A percentile compares a stretch with the other conserved stretches of the same genome.
Evolutionary conservation across 2,888 invertebrate genomes (phyloP).

Genomic region (Drepanosiphum platanoidis): DNA sequence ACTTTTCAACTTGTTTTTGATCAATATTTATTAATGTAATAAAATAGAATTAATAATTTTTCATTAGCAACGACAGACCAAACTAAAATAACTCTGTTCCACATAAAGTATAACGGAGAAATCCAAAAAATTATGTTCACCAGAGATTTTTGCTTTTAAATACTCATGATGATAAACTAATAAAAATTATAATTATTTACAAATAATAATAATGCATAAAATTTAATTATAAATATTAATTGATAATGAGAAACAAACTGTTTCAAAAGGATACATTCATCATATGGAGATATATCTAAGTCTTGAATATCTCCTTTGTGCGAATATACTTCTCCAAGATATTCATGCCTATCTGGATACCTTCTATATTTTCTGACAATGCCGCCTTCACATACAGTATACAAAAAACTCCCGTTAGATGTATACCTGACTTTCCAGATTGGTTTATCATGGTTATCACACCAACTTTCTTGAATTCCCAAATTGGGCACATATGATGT

Average conservation of each 20-base stretch:
- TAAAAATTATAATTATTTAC: not conserved
- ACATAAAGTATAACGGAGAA: not conserved
- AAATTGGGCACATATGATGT: conserved; percentile 69
- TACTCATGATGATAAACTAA: not conserved
- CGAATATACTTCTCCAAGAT: conserved; percentile 68
- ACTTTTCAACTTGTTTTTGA: too few species aligned
- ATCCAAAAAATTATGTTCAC: not conserved
- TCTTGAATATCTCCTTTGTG: conserved; percentile 69
- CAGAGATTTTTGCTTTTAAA: not conserved
- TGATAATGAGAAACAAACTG: not conserved
- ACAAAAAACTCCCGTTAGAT: conserved; percentile 68
- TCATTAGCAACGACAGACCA: not conserved
- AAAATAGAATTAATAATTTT: not conserved
- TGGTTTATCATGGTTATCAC: conserved; percentile 67
- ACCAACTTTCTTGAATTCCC: conserved; percentile 68
- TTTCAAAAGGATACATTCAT: conserved; percentile 70
- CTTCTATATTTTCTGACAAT: conserved; percentile 68
- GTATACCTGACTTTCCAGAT: conserved; percentile 69
- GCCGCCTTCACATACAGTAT: conserved; percentile 68
- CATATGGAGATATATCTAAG: conserved; percentile 69
- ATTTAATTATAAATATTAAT: not conserved
- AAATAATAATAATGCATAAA: not conserved
- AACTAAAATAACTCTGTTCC: not conserved
- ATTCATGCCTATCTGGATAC: conserved; percentile 69
- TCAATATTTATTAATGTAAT: too few species aligned